These are phyloP conservation scores for Rhinella marina DNA, from an alignment of 2,797 vertebrate species.

Conservation along the genomic window DNA sequence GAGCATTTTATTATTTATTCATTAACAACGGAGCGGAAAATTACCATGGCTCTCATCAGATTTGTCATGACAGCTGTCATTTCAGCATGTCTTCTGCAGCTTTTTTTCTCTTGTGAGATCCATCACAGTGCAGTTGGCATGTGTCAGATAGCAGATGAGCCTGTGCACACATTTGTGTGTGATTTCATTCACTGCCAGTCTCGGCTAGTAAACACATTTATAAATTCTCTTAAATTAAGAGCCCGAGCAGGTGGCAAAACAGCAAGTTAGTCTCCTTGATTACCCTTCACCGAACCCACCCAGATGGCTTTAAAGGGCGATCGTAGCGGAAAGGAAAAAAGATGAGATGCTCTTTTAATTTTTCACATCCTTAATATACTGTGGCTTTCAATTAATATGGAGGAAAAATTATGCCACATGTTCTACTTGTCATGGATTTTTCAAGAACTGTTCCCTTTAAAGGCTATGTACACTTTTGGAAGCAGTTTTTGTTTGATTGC, in stretches of 20 bases:
- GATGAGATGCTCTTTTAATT: not conserved
- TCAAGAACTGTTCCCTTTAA: not conserved
- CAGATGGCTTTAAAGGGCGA: conserved; percentile 22
- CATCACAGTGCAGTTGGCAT: not conserved
- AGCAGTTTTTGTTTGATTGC: too few species aligned
- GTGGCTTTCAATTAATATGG: not conserved
- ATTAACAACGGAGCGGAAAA: not conserved
- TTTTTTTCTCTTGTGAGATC: not conserved
- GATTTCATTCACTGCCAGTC: not conserved
- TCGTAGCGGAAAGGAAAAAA: not conserved
- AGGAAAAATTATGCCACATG: not conserved
- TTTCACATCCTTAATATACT: not conserved
- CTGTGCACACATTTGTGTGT: conserved; percentile 19
- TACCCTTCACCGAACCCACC: not conserved
- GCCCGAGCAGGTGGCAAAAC: conserved; percentile 20
- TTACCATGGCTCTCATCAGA: not conserved
- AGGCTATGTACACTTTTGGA: too few species aligned
- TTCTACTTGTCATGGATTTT: not conserved
- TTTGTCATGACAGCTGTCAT: not conserved
- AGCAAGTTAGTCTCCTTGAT: conserved; percentile 14
- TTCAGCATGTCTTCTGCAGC: not conserved
- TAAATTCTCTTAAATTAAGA: not conserved
- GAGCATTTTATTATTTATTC: not conserved
- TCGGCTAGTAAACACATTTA: conserved; percentile 29
- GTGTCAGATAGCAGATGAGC: conserved; percentile 27